Base-by-base conservation (phyloP, 2,113 vertebrate genomes). In the Megaleporinus macrocephalus region DNA sequence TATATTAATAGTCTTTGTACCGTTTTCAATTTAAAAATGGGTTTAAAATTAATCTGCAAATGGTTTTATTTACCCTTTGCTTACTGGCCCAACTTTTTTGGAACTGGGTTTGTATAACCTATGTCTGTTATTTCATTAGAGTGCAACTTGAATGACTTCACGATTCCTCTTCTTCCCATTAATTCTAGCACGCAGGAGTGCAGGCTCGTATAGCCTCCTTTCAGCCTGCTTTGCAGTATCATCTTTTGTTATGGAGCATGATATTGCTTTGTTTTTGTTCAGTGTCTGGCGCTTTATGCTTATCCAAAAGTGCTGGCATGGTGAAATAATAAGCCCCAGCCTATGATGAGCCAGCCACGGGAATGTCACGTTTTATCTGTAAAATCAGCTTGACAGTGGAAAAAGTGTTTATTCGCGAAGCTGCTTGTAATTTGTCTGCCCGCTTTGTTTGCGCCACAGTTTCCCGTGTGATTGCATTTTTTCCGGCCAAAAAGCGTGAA, bases 281-380 rank as follows among this genome's bases (percentile, higher is more conserved):
- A 51, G 33, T 76, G 59, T 61, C 29, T 76, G 49, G 22, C 65
- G 9, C 24, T 41, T 66, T 66, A 20, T 20, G 10, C 72, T 66
- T 53, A 18, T 77, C 57, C 65, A 20, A 27, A 57, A 55, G 74
- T 18, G 15, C 70, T 49, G 53, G 22, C 27, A 16, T 15, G 24
- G 44, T 62, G 41, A 71, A 76, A 76, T 44, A 70, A 77, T 70
- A 72, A 83, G 74, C 16, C 66, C 30, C 3, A 29, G n/a, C 53
- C 61, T 61, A 74, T 11, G 16, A 81, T 74, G 70, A 27, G 72
- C 16, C 47, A 1, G 61, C 53, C 59, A 73, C 72, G 57, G 30
- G 74, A 81, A 74, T 75, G 79, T 63, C 72, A 36, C 12, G 0
- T 68, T 68, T 75, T 75, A 81, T 81, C 62, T 68, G 72, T 68